These are phyloP conservation scores for Petrophora chlorosata DNA, from an alignment of 2,888 invertebrate genomes.

Conservation along the genomic window DNA sequence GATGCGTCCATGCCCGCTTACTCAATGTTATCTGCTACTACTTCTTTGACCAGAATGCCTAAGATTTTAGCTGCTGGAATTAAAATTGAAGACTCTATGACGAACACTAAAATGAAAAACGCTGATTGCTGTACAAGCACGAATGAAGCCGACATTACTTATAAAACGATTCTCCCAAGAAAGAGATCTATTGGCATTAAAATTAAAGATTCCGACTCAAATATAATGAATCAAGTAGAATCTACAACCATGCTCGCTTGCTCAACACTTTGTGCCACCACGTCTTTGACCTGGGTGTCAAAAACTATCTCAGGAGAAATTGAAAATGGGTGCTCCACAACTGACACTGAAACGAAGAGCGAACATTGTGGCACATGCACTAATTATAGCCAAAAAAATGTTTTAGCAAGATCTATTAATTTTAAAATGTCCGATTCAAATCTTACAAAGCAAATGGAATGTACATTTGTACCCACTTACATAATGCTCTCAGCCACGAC, in stretches of 20 bases:
- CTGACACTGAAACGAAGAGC: slow-evolving; percentile 34
- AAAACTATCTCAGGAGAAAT: slow-evolving; percentile 48
- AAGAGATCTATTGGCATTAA: slow-evolving; percentile 50
- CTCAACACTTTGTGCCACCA: slow-evolving; percentile 50
- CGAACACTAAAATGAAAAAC: slow-evolving; percentile 36
- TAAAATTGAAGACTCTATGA: slow-evolving; percentile 51
- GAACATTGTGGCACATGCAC: slow-evolving; percentile 51
- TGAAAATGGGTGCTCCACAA: slow-evolving; percentile 50
- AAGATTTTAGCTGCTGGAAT: slow-evolving; percentile 50
- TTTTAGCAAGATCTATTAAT: not conserved
- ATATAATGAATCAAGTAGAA: slow-evolving; percentile 24
- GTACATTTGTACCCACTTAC: too few species aligned
- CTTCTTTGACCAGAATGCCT: slow-evolving; percentile 52
- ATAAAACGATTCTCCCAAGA: slow-evolving; percentile 42
- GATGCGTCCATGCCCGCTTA: slow-evolving; percentile 47
- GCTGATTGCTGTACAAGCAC: slow-evolving; percentile 51
- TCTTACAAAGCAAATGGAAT: slow-evolving; percentile 12
- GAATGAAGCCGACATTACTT: slow-evolving; percentile 30
- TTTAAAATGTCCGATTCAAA: slow-evolving; percentile 12
- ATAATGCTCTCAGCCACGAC: too few species aligned
- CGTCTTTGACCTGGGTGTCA: slow-evolving; percentile 51
- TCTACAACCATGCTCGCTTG: slow-evolving; percentile 32
- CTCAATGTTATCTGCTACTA: slow-evolving; percentile 51
- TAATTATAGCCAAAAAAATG: not conserved
- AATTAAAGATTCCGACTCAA: slow-evolving; percentile 49